phyloP scores from a whole-genome alignment of 1,140 invertebrate species.

The Physella acuta region DNA sequence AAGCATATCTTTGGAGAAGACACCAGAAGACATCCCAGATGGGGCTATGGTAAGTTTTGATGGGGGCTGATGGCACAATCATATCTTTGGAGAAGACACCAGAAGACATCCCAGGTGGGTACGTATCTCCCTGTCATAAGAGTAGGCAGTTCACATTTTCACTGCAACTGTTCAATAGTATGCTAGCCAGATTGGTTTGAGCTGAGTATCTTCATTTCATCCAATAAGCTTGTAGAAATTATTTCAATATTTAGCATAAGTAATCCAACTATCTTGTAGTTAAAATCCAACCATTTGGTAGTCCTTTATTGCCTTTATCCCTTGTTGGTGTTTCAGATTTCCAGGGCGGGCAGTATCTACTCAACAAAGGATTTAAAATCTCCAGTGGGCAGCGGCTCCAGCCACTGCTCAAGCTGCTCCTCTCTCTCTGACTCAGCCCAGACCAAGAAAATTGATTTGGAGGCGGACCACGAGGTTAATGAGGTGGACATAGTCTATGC shows the following conservation, averaged over 20 bases:
- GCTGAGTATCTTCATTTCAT: no score
- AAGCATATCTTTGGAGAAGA: conserved; percentile 34
- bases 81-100: conserved; percentile 34
- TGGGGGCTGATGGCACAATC: conserved; percentile 29
- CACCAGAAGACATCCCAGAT: conserved; percentile 34
- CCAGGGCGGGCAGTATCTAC: conserved; percentile 26
- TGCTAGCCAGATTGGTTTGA: no score
- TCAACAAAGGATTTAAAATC: conserved; percentile 23
- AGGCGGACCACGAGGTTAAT: conserved; percentile 53
- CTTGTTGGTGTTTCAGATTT: conserved; percentile 21
- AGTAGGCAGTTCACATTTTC: no score
- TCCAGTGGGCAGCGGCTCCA: conserved; percentile 28
- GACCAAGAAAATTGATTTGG: conserved; percentile 42
- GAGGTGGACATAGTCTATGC: conserved; percentile 55
- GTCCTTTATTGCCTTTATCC: background rate
- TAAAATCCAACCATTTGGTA: background rate
- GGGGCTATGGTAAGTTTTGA: conserved; percentile 36
- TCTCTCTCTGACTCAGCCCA: conserved; percentile 37
- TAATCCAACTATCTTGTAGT: no score
- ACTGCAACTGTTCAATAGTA: no score
- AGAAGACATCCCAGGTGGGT: conserved; percentile 35
- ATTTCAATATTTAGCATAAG: no score
- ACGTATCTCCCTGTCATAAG: no score
- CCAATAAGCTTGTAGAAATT: no score
- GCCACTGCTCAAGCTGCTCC: conserved; percentile 34